phyloP scores from a whole-genome alignment of 2,113 vertebrate species.

The Triplophysa rosa region DNA sequence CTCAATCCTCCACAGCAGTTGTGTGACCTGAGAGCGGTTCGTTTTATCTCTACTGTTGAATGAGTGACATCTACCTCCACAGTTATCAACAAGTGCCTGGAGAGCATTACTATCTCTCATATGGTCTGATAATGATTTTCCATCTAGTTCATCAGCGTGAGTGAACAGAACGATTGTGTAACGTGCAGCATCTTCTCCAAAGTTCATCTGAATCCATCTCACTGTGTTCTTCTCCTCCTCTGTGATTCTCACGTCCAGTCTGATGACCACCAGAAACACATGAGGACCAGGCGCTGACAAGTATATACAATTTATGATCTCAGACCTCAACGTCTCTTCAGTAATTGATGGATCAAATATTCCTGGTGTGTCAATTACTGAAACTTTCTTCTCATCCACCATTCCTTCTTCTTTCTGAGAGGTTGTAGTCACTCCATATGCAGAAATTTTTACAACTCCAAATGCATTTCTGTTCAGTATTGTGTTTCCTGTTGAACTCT shows the following conservation, averaged over 20 bases:
- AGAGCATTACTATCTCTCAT: too few species aligned
- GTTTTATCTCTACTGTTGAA: too few species aligned
- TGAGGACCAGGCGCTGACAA: not conserved
- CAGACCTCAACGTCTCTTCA: not conserved
- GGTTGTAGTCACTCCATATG: not conserved
- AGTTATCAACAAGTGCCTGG: too few species aligned
- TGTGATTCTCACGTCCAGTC: not conserved
- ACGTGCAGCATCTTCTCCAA: not conserved
- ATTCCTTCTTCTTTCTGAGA: slow-evolving; percentile 14
- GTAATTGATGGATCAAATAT: slow-evolving; percentile 1
- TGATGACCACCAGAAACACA: not conserved
- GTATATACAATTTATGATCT: slow-evolving; percentile 52
- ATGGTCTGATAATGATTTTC: too few species aligned
- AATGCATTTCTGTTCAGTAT: too few species aligned
- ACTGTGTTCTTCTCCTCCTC: not conserved
- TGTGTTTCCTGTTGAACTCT: not conserved
- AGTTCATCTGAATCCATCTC: not conserved
- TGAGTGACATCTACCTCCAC: too few species aligned
- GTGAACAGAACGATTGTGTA: not conserved
- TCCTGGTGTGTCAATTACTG: slow-evolving; percentile 59
- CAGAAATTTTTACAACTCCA: too few species aligned
- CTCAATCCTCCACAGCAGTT: too few species aligned
- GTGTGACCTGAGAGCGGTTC: too few species aligned
- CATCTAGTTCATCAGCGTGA: too few species aligned
- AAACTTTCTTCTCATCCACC: slow-evolving; percentile 4